Conservation (phyloP, 53 echinoderm and acorn worm species). For the Pentamera pediparva region DNA sequence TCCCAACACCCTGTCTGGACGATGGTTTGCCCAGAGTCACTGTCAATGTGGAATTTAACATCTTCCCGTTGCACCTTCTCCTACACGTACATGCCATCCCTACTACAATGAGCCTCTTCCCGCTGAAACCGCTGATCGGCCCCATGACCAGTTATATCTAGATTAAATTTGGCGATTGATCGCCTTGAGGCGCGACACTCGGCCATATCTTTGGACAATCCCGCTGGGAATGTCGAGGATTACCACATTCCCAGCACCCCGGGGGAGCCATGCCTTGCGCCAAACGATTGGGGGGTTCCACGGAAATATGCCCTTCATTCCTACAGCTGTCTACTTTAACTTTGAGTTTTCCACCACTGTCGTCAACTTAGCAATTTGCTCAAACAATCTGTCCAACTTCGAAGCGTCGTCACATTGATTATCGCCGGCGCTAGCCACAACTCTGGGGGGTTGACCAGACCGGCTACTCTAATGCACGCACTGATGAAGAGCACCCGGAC, state of each 20-base stretch:
- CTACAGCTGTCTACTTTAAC: too few species aligned
- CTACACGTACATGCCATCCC: background rate
- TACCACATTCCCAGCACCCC: background rate
- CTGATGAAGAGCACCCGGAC: background rate
- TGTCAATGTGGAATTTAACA: slow-evolving; percentile 2
- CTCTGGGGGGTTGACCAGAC: background rate
- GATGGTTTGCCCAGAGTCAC: background rate
- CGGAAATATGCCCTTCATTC: too few species aligned
- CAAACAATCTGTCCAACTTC: background rate
- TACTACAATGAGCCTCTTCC: background rate
- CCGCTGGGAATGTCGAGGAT: background rate
- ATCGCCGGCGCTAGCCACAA: background rate
- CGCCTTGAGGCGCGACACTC: background rate
- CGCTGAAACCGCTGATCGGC: background rate
- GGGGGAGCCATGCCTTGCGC: background rate
- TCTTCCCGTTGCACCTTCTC: background rate
- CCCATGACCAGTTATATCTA: background rate
- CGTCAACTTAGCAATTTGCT: background rate
- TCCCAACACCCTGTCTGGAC: background rate
- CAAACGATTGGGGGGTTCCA: too few species aligned
- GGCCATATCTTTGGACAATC: background rate
- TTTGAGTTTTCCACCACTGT: background rate
- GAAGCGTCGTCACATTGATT: background rate
- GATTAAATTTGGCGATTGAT: background rate
- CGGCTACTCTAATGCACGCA: background rate